Evolutionary conservation across 1,140 invertebrate species (phyloP), one percentile per base, ranked within the genome.

Genomic region (Pogonus chalceus): DNA sequence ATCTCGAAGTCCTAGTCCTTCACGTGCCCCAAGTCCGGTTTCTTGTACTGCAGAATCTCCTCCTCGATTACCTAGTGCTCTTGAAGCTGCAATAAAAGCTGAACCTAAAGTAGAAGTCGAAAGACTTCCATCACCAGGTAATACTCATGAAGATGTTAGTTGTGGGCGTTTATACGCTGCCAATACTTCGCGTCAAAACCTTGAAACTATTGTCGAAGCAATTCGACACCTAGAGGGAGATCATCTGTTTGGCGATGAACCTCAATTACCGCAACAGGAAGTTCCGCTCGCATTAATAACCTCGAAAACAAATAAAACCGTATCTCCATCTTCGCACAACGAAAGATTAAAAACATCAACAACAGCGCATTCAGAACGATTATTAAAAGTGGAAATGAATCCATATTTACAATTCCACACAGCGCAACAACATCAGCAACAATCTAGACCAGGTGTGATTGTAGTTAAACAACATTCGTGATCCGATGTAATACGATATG

Each of bases 201-300:
- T 98, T 55, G 92, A 98, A 68, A 97, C 95, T 1, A 98, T 98
- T 56, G 92, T 97, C 7, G 94, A 98, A 68, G 96, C 96, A 21
- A 98, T 98, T 60, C 81, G 93, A 31, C 94, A 96, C 65, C 73
- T 98, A 53, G 96, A 98, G 70, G 94, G 96, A 4, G 91, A 96
- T 69, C 88, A 93, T 69, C 71, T 93, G 60, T 92, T 93, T 68
- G 79, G 79, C 57, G 87, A 90, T 61, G 85, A 85, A 62, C 74
- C 79, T 49, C 3, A 7, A 9, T 58, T 3, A 58, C 60, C 56
- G 46, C 63, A 64, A 2, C 78, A 80, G 61, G 86, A 89, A 56
- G 81, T 79, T 2, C 87, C 87, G 0, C 70, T 89, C 3, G 87
- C 87, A 2, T 69, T 90, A 23, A n/a, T n/a, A n/a, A n/a, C n/a